Evolutionary conservation across 2,797 vertebrate species (phyloP).

Genomic region (Acipenser ruthenus): DNA sequence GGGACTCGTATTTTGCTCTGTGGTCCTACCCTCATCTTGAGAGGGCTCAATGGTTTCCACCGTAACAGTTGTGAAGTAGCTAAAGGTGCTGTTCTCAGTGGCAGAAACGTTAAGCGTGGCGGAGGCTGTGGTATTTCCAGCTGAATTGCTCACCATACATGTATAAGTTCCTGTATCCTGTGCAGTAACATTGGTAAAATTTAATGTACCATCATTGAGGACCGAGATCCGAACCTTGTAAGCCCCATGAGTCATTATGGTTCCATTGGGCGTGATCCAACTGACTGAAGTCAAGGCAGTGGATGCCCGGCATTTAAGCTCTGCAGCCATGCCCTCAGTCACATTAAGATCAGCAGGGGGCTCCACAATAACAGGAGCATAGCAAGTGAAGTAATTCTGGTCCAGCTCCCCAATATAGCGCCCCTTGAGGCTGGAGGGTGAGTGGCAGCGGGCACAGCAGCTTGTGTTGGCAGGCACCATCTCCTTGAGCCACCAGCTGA

Average conservation of each 20-base stretch:
- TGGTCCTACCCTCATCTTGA: conserved; percentile 84
- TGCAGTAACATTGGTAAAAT: conserved; percentile 95
- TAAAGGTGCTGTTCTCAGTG: conserved; percentile 84
- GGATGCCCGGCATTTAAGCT: conserved; percentile 90
- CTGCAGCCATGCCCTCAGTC: conserved; percentile 94
- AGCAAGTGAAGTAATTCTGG: conserved; percentile 97
- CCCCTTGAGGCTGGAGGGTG: conserved; percentile 83
- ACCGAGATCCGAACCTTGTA: conserved; percentile 96
- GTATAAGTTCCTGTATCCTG: conserved; percentile 97
- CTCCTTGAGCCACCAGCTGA: conserved; percentile 99
- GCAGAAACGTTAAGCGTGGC: conserved; percentile 94
- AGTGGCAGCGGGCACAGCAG: conserved; percentile 93
- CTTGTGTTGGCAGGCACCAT: conserved; percentile 97
- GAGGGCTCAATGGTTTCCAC: conserved; percentile 95
- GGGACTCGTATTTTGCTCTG: conserved; percentile 78
- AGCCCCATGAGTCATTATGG: conserved; percentile 95
- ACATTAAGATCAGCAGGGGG: conserved; percentile 94
- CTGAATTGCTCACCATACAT: conserved; percentile 98
- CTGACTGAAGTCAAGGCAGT: conserved; percentile 91
- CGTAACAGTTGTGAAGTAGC: conserved; percentile 96
- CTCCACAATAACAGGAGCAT: conserved; percentile 97
- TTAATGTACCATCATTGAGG: conserved; percentile 92
- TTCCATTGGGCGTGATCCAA: conserved; percentile 98
- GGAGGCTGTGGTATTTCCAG: conserved; percentile 95
- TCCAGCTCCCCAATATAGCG: conserved; percentile 96